A percentile compares a stretch with the other conserved stretches of the same genome.
Conservation (phyloP, 2,113 vertebrate genomes). For the Hucho hucho region DNA sequence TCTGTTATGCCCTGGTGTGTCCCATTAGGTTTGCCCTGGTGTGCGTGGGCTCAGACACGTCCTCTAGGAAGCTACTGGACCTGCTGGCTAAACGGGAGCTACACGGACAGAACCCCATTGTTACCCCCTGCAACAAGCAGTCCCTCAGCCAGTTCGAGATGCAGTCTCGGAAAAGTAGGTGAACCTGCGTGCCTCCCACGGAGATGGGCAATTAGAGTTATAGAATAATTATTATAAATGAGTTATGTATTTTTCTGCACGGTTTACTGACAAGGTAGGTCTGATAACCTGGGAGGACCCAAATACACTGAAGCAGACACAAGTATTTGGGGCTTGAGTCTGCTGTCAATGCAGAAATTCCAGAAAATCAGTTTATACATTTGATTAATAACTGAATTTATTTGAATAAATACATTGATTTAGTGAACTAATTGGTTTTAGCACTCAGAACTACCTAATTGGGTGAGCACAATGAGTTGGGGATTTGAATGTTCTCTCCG, state of each 20-base stretch:
- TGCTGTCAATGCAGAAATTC: too few species aligned
- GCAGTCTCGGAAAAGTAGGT: constrained; percentile 98
- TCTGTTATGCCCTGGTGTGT: neutral
- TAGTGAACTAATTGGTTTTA: neutral
- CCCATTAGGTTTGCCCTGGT: constrained; percentile 90
- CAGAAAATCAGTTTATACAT: neutral
- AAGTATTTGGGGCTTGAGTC: too few species aligned
- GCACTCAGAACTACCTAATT: neutral
- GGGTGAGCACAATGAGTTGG: neutral
- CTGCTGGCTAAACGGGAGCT: constrained; percentile 95
- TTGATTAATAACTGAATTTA: neutral
- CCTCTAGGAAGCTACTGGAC: constrained; percentile 96
- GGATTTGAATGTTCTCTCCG: constrained; percentile 4
- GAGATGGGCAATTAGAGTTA: neutral
- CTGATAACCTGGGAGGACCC: too few species aligned
- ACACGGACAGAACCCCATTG: constrained; percentile 96
- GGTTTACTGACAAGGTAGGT: too few species aligned
- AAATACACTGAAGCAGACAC: too few species aligned
- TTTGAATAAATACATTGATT: neutral
- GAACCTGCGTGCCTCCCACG: neutral
- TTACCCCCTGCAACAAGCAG: constrained; percentile 98
- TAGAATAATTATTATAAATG: too few species aligned
- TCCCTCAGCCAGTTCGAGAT: constrained; percentile 99
- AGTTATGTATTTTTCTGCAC: too few species aligned
- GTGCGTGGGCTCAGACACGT: constrained; percentile 94